phyloP scores from a whole-genome alignment of 2,888 invertebrate genomes.

The Parelbella ahira region DNA sequence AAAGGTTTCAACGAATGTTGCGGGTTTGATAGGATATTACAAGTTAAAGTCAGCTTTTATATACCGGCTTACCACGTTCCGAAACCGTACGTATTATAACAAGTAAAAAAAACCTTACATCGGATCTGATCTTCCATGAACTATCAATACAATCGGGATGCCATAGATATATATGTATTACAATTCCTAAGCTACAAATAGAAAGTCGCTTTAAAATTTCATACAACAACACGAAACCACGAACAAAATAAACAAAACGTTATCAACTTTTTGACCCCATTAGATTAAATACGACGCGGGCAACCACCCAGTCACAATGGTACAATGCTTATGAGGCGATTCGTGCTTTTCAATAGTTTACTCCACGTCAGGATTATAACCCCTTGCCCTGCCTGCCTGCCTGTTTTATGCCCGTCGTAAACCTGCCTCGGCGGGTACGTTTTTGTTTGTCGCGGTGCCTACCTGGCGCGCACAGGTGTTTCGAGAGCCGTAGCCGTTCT shows the following conservation, averaged over 20 bases:
- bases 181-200: too few species aligned
- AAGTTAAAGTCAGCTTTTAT: neutral
- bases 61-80: too few species aligned
- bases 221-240: too few species aligned
- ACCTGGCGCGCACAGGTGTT: slow-evolving; percentile 11
- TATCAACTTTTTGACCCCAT: neutral
- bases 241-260: too few species aligned
- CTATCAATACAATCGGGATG: too few species aligned
- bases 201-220: too few species aligned
- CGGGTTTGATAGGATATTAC: slow-evolving; percentile 5
- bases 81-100: too few species aligned
- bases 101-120: too few species aligned
- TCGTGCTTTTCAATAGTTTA: neutral
- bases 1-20: slow-evolving; percentile 9
- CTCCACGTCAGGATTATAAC: slow-evolving; percentile 7
- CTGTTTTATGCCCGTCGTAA: slow-evolving; percentile 5
- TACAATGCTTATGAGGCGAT: neutral
- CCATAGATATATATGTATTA: too few species aligned
- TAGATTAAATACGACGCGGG: neutral
- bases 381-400: too few species aligned
- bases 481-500: slow-evolving; percentile 12
- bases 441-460: slow-evolving; percentile 16
- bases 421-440: slow-evolving; percentile 3
- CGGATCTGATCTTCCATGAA: too few species aligned
- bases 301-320: neutral